These are phyloP conservation scores for Crenichthys baileyi DNA, from an alignment of 2,797 vertebrate species.

Conservation along the genomic window DNA sequence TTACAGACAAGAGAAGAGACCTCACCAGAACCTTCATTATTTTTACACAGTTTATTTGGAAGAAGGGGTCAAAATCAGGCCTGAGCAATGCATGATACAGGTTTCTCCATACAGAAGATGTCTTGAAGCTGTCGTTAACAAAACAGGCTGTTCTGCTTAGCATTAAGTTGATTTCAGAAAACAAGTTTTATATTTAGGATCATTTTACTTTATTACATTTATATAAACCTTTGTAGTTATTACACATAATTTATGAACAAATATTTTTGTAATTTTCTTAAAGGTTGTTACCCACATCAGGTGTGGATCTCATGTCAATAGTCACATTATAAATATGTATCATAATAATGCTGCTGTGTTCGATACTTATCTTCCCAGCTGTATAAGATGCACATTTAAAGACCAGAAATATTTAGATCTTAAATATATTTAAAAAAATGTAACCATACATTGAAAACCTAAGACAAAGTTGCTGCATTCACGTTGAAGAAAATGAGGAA, in stretches of 20 bases:
- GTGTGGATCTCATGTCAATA: background rate
- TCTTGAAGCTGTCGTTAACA: background rate
- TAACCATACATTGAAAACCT: background rate
- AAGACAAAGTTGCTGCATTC: slow-evolving; percentile 12
- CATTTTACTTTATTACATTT: background rate
- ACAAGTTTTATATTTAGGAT: background rate
- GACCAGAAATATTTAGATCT: background rate
- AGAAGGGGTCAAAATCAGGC: background rate
- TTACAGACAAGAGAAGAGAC: background rate
- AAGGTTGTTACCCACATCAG: background rate
- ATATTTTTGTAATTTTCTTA: background rate
- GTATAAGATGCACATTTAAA: background rate
- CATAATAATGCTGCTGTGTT: background rate
- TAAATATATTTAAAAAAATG: background rate
- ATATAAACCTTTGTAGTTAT: background rate
- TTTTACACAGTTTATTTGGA: background rate
- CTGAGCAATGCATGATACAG: background rate
- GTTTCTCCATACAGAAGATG: background rate
- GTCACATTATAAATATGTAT: background rate
- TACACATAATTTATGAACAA: no score
- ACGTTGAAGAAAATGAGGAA: slow-evolving; percentile 41
- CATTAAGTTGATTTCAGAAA: background rate
- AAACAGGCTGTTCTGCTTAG: background rate
- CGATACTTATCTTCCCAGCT: background rate
- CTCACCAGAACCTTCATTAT: background rate